Conservation (phyloP, 2,888 invertebrate genomes). For the Nemotelus pantherinus region DNA sequence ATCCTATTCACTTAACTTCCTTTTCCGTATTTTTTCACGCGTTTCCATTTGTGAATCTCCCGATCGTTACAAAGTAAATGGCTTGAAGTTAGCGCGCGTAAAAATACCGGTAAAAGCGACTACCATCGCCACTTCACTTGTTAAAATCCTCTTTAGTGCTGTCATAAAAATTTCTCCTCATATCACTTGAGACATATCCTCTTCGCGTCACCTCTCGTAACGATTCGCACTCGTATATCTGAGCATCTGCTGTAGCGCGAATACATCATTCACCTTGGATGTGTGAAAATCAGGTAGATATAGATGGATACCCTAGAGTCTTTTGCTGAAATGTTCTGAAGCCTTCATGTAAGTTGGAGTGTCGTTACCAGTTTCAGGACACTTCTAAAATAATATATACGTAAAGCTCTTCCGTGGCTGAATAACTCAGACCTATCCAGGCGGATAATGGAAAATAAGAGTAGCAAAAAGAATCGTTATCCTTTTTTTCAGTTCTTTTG, state of each 20-base stretch:
- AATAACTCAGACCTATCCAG: neutral
- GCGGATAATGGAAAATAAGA: neutral
- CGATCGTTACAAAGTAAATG: too few species aligned
- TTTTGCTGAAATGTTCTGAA: too few species aligned
- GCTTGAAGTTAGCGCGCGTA: too few species aligned
- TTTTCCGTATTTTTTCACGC: too few species aligned
- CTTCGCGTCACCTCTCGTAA: neutral
- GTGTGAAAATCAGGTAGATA: neutral
- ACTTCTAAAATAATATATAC: too few species aligned
- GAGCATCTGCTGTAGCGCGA: too few species aligned
- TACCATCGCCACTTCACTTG: neutral
- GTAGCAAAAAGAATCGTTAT: neutral
- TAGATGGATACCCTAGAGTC: too few species aligned
- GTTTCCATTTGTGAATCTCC: too few species aligned
- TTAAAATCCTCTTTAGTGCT: constrained; percentile 36
- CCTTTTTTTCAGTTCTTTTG: neutral
- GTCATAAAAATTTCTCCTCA: constrained; percentile 34
- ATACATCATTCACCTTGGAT: neutral
- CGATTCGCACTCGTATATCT: neutral
- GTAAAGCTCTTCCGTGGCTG: neutral
- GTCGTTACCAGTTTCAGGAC: too few species aligned
- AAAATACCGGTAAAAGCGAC: too few species aligned
- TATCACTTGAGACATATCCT: constrained; percentile 42
- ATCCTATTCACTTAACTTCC: too few species aligned
- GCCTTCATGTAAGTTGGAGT: too few species aligned